Conservation (phyloP, 2,797 vertebrate species). For the Botia kubotai region DNA sequence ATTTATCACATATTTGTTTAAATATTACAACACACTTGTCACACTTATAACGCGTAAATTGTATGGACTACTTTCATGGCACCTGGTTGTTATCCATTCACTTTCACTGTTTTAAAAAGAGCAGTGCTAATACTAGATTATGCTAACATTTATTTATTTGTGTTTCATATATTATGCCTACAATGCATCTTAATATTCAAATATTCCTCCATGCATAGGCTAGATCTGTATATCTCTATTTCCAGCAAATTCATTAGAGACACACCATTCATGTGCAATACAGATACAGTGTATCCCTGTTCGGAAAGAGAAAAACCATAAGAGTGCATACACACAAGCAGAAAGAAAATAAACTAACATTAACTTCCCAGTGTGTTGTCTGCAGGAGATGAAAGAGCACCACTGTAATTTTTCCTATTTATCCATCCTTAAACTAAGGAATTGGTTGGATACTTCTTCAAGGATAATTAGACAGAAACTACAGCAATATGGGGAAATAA, state of each 20-base stretch:
- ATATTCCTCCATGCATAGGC: neutral
- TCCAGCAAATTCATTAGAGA: slow-evolving; percentile 5
- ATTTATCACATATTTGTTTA: too few species aligned
- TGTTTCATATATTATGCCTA: too few species aligned
- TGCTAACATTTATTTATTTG: too few species aligned
- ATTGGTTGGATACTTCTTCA: slow-evolving; percentile 62
- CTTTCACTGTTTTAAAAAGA: too few species aligned
- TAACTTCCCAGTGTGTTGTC: slow-evolving; percentile 73
- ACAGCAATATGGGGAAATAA: slow-evolving; percentile 70
- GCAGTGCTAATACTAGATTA: too few species aligned
- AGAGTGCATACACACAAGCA: slow-evolving; percentile 45
- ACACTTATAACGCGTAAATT: too few species aligned
- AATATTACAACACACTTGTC: too few species aligned
- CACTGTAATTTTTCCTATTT: slow-evolving; percentile 77
- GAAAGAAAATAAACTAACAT: slow-evolving; percentile 77
- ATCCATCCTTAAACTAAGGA: slow-evolving; percentile 76
- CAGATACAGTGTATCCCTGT: slow-evolving; percentile 54
- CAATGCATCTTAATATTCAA: too few species aligned
- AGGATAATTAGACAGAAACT: slow-evolving; percentile 77
- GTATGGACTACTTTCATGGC: too few species aligned
- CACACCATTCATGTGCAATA: slow-evolving; percentile 49
- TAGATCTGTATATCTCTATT: slow-evolving; percentile 20
- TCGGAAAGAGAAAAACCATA: slow-evolving; percentile 35
- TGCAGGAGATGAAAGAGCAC: slow-evolving; percentile 78
- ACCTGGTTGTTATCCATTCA: too few species aligned